phyloP scores from a whole-genome alignment of 2,888 invertebrate genomes.

The Frankliniella fusca region DNA sequence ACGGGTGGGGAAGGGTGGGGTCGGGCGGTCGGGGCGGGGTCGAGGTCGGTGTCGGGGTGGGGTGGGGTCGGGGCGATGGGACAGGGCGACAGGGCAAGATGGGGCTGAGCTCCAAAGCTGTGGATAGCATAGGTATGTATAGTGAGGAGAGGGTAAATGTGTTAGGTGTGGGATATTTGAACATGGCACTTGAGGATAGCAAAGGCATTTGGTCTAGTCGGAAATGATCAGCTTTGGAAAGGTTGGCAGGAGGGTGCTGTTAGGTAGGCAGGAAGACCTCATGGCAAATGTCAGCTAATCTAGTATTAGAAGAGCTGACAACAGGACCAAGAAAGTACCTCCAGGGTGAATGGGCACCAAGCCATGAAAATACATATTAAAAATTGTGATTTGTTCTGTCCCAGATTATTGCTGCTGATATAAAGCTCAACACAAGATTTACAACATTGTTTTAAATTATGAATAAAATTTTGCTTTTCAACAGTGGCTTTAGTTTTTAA shows the following conservation, averaged over 20 bases:
- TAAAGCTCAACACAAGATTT: neutral
- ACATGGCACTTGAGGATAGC: neutral
- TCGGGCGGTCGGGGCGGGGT: neutral
- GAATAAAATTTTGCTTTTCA: neutral
- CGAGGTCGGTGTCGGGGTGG: conserved; percentile 35
- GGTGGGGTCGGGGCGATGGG: conserved; percentile 44
- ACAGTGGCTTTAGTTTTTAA: neutral
- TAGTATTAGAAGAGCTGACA: conserved; percentile 33
- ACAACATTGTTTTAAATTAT: neutral
- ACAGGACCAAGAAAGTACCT: conserved; percentile 48
- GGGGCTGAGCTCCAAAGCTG: neutral
- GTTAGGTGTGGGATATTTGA: too few relatives aligned
- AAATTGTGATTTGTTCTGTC: conserved; percentile 13
- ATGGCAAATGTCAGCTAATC: neutral
- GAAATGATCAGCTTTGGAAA: neutral
- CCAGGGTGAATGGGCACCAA: conserved; percentile 46
- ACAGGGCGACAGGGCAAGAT: neutral
- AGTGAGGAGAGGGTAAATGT: too few relatives aligned
- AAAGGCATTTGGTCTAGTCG: neutral
- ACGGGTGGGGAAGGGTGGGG: neutral
- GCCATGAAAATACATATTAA: conserved; percentile 35
- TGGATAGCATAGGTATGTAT: too few relatives aligned
- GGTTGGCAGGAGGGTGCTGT: conserved; percentile 18
- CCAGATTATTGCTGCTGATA: neutral
- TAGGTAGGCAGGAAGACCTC: conserved; percentile 19